phyloP scores from a whole-genome alignment of 2,888 invertebrate genomes.

The Acanthosoma haemorrhoidale region DNA sequence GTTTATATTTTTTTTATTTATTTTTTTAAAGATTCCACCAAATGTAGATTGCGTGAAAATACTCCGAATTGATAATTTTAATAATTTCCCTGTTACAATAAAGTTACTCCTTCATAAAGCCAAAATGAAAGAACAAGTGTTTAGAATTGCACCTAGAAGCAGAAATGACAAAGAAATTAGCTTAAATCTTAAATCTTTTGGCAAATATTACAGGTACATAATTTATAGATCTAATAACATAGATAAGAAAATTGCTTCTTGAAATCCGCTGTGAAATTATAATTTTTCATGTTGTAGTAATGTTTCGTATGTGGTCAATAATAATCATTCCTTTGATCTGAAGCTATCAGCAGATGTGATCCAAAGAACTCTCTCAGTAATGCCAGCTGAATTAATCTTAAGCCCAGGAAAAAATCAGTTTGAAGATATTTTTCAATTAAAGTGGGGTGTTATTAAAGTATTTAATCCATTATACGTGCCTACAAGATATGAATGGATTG shows the following conservation, averaged over 20 bases:
- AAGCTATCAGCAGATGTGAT: constrained; percentile 48
- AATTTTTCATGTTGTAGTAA: constrained; percentile 32
- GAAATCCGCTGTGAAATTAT: neutral
- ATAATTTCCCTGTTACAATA: constrained; percentile 45
- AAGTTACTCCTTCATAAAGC: constrained; percentile 28
- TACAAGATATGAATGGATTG: constrained; percentile 49
- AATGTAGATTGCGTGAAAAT: constrained; percentile 43
- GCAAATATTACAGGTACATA: constrained; percentile 35
- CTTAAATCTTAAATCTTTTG: constrained; percentile 26
- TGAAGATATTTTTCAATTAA: constrained; percentile 45
- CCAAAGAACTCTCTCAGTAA: constrained; percentile 45
- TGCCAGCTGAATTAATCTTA: constrained; percentile 44
- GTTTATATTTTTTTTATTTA: neutral
- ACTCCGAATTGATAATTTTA: constrained; percentile 46
- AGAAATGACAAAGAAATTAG: constrained; percentile 27
- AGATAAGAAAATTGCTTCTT: neutral
- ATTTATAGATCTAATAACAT: neutral
- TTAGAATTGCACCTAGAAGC: constrained; percentile 22
- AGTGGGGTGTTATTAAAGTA: constrained; percentile 45
- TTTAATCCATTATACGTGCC: constrained; percentile 54
- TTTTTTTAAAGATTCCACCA: constrained; percentile 42
- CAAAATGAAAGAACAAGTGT: constrained; percentile 10
- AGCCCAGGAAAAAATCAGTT: constrained; percentile 45
- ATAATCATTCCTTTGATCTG: constrained; percentile 47
- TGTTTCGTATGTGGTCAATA: constrained; percentile 47